Evolutionary conservation across 1,140 invertebrate genomes (phyloP), one percentile per base, ranked within the genome.

Genomic region (Bradysia coprophila): DNA sequence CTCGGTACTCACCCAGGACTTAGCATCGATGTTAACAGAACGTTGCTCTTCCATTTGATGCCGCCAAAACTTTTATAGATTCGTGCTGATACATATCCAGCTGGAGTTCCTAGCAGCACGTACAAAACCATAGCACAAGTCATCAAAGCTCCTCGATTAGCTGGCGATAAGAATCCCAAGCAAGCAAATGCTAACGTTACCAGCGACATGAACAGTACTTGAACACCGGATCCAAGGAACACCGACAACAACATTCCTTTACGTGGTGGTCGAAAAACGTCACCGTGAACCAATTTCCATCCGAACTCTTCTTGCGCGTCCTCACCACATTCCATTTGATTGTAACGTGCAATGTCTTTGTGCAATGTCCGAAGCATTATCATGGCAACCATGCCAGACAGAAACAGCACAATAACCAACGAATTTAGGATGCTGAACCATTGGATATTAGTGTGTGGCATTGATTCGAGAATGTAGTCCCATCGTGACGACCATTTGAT

Each of bases 371-470:
- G 72, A 41, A 99, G 63, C 61, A 99, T 75, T 53, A 98, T 98
- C 93, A 98, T 98, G 10, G 93, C 95, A 11, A 98, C 92, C 94
- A 99, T 98, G 49, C 94, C 95, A 51, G 91, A 94, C 5, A 90
- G 63, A 56, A 91, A 89, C 3, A 89, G 62, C 13, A 88, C 84
- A 54, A 90, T 91, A 39, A 93, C 86, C 40, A 90, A 62, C 0
- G 87, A 90, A 61, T 91, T 91, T 13, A 91, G 62, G 50, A 91
- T 91, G 41, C 86, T 93, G 55, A 98, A 98, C 94, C 94, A 98
- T 61, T 98, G 94, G 51, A 98, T 98, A 64, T 98, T 97, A 1
- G 92, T 92, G 54, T 97, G 90, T 0, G 90, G 91, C 81, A 95
- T 94, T 2, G 92, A 95, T 62, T 97, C 90, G 37, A 99, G 65